Base-by-base conservation (phyloP, 2,888 invertebrate genomes). In the Plebejus anna region DNA sequence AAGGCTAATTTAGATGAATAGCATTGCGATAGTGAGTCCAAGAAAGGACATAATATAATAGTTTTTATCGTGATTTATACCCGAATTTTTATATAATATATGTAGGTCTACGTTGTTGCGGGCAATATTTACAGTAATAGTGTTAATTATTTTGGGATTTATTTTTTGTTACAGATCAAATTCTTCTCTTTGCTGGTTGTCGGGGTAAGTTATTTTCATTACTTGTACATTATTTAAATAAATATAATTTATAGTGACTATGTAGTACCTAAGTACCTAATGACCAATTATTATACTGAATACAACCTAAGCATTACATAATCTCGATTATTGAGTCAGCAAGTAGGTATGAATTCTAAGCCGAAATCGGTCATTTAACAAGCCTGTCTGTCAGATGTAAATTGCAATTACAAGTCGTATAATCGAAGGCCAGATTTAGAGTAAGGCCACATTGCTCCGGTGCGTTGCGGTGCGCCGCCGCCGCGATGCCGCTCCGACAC, bases 391-490 rank as follows among this genome's bases (percentile, higher is more conserved):
- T 66, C 66, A 66, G 32, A 66, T 66, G 66, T 32, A 66, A 66
- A 66, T 66, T 66, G 66, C 66, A 66, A 66, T 66, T 66, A 36
- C 66, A 66, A 66, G 71, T 71, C 71, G 22, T 71, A 22, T 71
- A 71, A 71, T 22, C 42, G 22, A 71, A 71, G 71, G 42, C 22
- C 42, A 42, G 71, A 71, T 71, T 71, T 42, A 71, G 42, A 55
- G 16, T 16, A 13, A 55, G 16, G 55, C 55, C 55, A 55, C 1
- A 55, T 55, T 55, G 55, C 55, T 55, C 16, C 13, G 16, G 3
- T 16, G 55, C 51, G 51, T 51, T 51, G 51, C 51, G 51, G 13
- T 51, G 51, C 4, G 16, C 4, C 55, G 55, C 55, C 55, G 51
- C 51, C 11, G 13, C 51, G 51, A 11, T 42, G 42, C 38, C 5